Conservation (phyloP, 37 sponge, comb jelly and placozoan genomes). For the Petrosia ficiformis region DNA sequence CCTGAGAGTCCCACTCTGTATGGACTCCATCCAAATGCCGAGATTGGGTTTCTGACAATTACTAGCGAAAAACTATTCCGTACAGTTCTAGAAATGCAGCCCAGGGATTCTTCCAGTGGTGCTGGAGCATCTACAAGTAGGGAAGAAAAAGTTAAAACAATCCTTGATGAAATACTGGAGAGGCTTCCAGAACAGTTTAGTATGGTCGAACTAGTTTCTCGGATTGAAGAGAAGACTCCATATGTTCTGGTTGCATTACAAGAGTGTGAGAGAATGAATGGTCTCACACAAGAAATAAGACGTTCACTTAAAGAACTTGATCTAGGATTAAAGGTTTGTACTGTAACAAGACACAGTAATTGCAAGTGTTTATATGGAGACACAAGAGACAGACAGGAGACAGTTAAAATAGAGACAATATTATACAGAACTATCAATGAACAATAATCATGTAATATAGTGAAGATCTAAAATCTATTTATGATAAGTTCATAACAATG, state of each 20-base stretch:
- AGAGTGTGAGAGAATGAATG: conserved; percentile 99
- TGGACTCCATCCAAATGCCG: conserved; percentile 99
- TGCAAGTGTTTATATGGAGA: too few relatives aligned
- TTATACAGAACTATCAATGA: too few relatives aligned
- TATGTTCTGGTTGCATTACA: conserved; percentile 98
- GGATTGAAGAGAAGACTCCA: conserved; percentile 92
- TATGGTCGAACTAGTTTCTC: conserved; percentile 76
- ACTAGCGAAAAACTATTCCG: conserved; percentile 96
- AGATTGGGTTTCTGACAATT: conserved; percentile 97
- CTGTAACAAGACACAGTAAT: not conserved
- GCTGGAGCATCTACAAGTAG: conserved; percentile 76
- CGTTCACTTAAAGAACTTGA: conserved; percentile 95
- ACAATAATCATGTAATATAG: too few relatives aligned
- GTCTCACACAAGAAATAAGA: conserved; percentile 85
- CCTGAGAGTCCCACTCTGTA: conserved; percentile 97
- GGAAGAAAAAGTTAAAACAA: conserved; percentile 83
- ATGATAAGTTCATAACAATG: too few relatives aligned
- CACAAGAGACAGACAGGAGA: too few relatives aligned
- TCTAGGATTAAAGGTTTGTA: conserved; percentile 91
- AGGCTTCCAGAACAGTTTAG: conserved; percentile 94
- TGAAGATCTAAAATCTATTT: too few relatives aligned
- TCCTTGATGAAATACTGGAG: conserved; percentile 93
- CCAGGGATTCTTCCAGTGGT: conserved; percentile 77
- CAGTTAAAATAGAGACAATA: too few relatives aligned
- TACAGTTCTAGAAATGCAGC: conserved; percentile 99